These are phyloP conservation scores for Heterotilapia buettikoferi DNA, from an alignment of 2,113 vertebrate species.

Conservation along the genomic window DNA sequence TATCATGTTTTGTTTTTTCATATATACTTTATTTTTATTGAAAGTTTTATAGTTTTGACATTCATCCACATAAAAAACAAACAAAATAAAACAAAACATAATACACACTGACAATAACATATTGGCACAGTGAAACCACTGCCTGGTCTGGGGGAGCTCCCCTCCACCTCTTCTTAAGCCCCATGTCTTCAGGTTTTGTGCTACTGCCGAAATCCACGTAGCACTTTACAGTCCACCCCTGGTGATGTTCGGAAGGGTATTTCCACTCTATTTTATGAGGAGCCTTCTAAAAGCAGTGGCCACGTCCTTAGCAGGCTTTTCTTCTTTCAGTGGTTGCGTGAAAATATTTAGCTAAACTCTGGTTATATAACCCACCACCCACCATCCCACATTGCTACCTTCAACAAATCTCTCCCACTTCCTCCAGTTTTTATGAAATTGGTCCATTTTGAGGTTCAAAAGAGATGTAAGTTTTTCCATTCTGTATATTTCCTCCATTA, in stretches of 20 bases:
- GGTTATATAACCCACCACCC: neutral
- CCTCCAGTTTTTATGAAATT: neutral
- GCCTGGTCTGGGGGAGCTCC: rapidly evolving
- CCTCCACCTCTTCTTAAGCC: no score
- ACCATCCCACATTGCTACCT: neutral
- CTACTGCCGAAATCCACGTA: neutral
- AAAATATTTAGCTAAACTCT: neutral
- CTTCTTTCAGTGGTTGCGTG: neutral
- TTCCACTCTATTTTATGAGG: neutral
- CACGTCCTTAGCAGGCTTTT: neutral
- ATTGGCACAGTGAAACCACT: neutral
- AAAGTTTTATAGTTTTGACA: neutral
- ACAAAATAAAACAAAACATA: neutral
- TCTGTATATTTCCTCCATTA: neutral
- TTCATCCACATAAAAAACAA: neutral
- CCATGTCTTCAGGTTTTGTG: neutral
- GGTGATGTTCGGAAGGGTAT: neutral
- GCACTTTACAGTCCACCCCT: neutral
- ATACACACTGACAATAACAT: neutral
- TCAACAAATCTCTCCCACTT: neutral
- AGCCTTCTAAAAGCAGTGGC: neutral
- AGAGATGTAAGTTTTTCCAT: neutral
- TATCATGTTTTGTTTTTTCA: neutral
- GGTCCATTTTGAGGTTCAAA: neutral
- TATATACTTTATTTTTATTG: neutral